Conservation (phyloP, 2,797 vertebrate genomes). For the Botia kubotai region DNA sequence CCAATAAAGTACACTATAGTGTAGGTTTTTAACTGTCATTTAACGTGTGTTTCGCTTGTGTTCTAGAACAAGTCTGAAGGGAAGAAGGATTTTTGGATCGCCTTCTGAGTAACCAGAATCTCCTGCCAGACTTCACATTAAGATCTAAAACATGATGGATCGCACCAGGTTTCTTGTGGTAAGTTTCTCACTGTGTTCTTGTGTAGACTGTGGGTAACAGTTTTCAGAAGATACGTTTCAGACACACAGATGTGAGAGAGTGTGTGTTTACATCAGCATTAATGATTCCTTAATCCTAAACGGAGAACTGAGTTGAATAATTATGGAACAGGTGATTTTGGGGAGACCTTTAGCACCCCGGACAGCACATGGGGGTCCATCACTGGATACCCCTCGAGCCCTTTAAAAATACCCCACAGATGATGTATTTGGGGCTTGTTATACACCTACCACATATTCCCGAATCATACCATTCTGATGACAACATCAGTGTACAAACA, state of each 20-base stretch:
- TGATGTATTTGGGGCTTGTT: not conserved
- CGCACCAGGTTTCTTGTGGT: not conserved
- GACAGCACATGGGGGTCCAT: not conserved
- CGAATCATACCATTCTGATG: not conserved
- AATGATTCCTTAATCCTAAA: no score
- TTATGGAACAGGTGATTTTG: not conserved
- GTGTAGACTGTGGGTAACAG: not conserved
- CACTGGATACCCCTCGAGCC: not conserved
- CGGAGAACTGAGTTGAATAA: no score
- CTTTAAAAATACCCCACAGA: not conserved
- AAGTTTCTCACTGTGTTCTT: not conserved
- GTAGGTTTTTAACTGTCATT: no score
- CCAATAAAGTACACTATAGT: no score
- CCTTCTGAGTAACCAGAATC: not conserved
- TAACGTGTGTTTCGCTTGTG: not conserved
- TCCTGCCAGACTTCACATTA: not conserved
- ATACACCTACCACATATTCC: not conserved
- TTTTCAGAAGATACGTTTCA: not conserved
- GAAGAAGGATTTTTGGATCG: not conserved
- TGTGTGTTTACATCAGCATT: no score
- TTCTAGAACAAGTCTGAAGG: constrained; percentile 4
- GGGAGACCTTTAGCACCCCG: constrained; percentile 46
- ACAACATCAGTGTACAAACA: not conserved
- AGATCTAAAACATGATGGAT: constrained; percentile 6
- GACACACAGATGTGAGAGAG: no score